These are phyloP conservation scores for Pteromalus puparum DNA, from an alignment of 1,140 invertebrate species.

Conservation along the genomic window DNA sequence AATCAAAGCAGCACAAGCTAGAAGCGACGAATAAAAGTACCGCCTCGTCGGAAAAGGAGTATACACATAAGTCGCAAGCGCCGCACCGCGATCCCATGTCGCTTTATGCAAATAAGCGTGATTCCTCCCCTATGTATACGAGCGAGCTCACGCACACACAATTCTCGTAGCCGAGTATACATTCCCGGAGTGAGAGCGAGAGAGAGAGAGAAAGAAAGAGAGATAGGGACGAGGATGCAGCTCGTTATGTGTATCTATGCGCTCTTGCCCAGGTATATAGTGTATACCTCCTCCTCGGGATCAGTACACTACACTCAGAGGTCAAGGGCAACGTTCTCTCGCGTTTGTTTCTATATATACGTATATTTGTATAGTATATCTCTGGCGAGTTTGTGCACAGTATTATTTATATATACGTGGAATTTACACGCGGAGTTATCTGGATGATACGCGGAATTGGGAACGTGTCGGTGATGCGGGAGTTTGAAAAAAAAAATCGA, in stretches of 20 bases:
- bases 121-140: background rate
- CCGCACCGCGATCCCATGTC: background rate
- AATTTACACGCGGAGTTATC: background rate
- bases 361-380: background rate
- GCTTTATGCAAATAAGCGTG: background rate
- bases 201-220: background rate
- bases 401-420: background rate
- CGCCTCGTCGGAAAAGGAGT: background rate
- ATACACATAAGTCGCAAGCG: too few relatives aligned
- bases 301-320: background rate
- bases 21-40: background rate
- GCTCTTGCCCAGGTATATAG: background rate
- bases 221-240: background rate
- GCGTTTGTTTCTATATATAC: background rate
- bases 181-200: background rate
- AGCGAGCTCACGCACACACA: background rate
- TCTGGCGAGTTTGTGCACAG: background rate
- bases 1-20: too few relatives aligned
- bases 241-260: background rate
- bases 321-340: background rate
- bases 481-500: background rate
- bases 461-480: background rate
- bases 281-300: background rate
- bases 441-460: background rate
- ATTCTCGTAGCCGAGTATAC: background rate